phyloP scores from a whole-genome alignment of 1,140 invertebrate genomes.

The Drosophila nannoptera region DNA sequence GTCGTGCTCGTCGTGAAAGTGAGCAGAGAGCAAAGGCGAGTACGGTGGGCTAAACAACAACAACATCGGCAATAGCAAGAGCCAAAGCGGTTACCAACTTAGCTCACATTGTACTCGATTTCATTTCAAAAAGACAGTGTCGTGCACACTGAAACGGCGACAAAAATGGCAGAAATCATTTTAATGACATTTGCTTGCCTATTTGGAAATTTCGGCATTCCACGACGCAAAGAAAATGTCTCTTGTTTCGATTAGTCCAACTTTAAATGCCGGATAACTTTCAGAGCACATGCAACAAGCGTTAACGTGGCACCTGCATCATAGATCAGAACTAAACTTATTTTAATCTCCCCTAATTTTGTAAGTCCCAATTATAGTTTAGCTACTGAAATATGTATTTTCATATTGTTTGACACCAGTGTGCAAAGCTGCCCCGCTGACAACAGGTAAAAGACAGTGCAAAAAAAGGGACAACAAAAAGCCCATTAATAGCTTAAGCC shows the following conservation, averaged over 20 bases:
- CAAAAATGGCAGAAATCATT: constrained; percentile 28
- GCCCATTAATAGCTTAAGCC: constrained; percentile 76
- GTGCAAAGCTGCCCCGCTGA: constrained; percentile 39
- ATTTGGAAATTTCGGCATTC: constrained; percentile 10
- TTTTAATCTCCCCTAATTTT: no score
- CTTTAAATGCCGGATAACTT: not conserved
- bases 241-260: not conserved
- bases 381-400: constrained; percentile 10
- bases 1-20: constrained; percentile 66
- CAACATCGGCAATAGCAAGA: constrained; percentile 44
- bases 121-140: constrained; percentile 51
- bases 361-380: no score
- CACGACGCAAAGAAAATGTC: not conserved
- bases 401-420: constrained; percentile 45
- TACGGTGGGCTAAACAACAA: constrained; percentile 35
- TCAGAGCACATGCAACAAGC: no score
- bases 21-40: constrained; percentile 63
- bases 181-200: not conserved
- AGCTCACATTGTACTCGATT: constrained; percentile 68
- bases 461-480: constrained; percentile 52
- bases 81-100: constrained; percentile 61
- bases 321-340: no score
- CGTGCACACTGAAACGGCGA: constrained; percentile 40
- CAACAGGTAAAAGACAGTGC: constrained; percentile 45
- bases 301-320: no score